Base-by-base conservation (phyloP, 92 coral and sea anemone species). In the Heliopora coerulea region DNA sequence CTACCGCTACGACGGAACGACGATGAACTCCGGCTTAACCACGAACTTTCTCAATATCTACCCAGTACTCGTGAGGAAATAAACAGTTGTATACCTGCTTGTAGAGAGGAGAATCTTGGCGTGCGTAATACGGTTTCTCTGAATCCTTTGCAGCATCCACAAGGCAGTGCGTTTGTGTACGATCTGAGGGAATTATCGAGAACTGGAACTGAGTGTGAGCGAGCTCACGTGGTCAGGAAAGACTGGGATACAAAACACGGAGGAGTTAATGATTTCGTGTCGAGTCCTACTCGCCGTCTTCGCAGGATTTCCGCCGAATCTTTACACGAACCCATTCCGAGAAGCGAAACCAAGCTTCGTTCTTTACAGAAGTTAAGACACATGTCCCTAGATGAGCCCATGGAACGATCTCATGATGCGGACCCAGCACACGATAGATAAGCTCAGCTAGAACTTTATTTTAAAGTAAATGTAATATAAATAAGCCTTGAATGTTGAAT, bases 71-170 rank as follows among this genome's bases (percentile, higher is more conserved):
- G 63, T n/a, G 63, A 33, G 42, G 42, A 15, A 15, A 46, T 46
- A 2, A 46, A 46, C 52, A 46, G 14, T 15, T 46, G 52, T 46
- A n/a, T 6, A 46, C 14, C 14, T 44, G 27, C 13, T 67, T 67
- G 10, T 17, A 35, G 40, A 18, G 74, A 67, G 11, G 41, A 30
- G 8, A 44, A 67, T 44, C 24, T 41, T 37, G 29, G 59, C 74
- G 48, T 67, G 74, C 74, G 74, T 37, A 67, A 29, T 49, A 67
- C 74, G 12, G 74, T 67, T 14, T 27, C 74, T 39, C 59, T 67
- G 11, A 67, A 67, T 19, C 74, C 74, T 27, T 67, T 67, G 54
- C 74, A 48, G 39, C 33, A 26, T 41, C 74, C 20, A 44, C 74
- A 67, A 44, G 29, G 59, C 59, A 67, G 58, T 27, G 74, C 74